A percentile compares a stretch with the other conserved stretches of the same genome.
These are phyloP conservation scores for Acrossocheilus wenchowensis DNA, from an alignment of 2,797 vertebrate species.

Conservation along the genomic window DNA sequence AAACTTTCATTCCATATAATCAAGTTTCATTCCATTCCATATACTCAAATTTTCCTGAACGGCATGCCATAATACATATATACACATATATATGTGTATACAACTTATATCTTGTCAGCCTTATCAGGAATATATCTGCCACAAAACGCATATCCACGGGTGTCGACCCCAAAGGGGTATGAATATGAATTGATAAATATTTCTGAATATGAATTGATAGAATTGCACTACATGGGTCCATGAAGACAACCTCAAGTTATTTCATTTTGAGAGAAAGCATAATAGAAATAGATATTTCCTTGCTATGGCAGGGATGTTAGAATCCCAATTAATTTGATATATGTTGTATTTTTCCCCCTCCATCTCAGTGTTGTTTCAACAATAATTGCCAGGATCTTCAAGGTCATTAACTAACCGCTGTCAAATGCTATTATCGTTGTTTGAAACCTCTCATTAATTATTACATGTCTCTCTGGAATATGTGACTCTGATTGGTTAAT, in stretches of 20 bases:
- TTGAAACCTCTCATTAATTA: neutral
- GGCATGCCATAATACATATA: too few species aligned
- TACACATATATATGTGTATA: too few species aligned
- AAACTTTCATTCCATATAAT: too few species aligned
- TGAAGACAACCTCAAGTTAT: slow-evolving; percentile 66
- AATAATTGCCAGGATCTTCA: slow-evolving; percentile 24
- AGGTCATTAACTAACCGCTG: slow-evolving; percentile 25
- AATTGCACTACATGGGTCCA: slow-evolving; percentile 69
- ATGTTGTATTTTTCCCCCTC: slow-evolving; percentile 38
- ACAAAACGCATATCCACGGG: too few species aligned
- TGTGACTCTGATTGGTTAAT: neutral
- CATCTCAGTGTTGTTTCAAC: slow-evolving; percentile 32
- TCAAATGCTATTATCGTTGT: neutral
- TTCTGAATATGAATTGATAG: slow-evolving; percentile 68
- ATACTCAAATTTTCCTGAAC: too few species aligned
- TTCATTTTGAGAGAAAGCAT: neutral
- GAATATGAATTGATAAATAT: slow-evolving; percentile 44
- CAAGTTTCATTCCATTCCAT: too few species aligned
- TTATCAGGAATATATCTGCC: too few species aligned
- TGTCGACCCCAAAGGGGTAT: too few species aligned
- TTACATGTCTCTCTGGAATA: neutral
- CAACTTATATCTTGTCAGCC: too few species aligned
- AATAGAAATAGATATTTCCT: neutral
- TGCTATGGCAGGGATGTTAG: slow-evolving; percentile 28
- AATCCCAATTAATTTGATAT: slow-evolving; percentile 58